Percentiles rank a stretch among this genome's conserved stretches.
phyloP scores from a whole-genome alignment of 2,888 invertebrate genomes.

The Limnephilus marmoratus region DNA sequence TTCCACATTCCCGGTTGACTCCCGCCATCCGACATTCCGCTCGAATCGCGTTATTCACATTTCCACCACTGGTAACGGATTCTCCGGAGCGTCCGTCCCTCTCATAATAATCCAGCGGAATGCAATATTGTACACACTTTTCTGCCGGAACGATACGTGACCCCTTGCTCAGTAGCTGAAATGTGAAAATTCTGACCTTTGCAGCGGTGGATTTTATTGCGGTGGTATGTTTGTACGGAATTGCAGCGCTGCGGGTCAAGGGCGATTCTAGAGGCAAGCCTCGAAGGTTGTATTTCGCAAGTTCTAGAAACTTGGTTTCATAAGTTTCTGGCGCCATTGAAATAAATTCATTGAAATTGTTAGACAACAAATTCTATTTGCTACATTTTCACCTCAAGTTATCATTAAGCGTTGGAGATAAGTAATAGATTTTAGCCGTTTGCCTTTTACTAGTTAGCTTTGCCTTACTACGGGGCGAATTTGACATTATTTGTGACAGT shows the following conservation, averaged over 20 bases:
- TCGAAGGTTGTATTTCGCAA: background rate
- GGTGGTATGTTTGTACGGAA: background rate
- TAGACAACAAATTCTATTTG: background rate
- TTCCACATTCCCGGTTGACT: conserved; percentile 21
- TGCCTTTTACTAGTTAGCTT: too few species aligned
- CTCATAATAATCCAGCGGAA: conserved; percentile 37
- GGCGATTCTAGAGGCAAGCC: background rate
- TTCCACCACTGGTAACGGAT: conserved; percentile 36
- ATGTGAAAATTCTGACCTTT: conserved; percentile 38
- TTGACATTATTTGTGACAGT: too few species aligned
- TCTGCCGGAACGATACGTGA: conserved; percentile 16
- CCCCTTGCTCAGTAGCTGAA: conserved; percentile 19
- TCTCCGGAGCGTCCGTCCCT: background rate
- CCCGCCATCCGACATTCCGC: background rate
- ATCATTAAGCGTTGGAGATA: background rate
- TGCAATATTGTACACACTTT: conserved; percentile 48
- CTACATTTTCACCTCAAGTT: background rate
- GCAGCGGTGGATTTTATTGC: background rate
- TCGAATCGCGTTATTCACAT: conserved; percentile 16
- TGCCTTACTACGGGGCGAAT: background rate
- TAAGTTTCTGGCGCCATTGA: background rate
- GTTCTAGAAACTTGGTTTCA: background rate
- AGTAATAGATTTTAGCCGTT: background rate
- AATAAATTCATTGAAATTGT: background rate
- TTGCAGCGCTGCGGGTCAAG: background rate